Evolutionary conservation across 2,797 vertebrate genomes (phyloP).

Genomic region (Cheirogaleus major): DNA sequence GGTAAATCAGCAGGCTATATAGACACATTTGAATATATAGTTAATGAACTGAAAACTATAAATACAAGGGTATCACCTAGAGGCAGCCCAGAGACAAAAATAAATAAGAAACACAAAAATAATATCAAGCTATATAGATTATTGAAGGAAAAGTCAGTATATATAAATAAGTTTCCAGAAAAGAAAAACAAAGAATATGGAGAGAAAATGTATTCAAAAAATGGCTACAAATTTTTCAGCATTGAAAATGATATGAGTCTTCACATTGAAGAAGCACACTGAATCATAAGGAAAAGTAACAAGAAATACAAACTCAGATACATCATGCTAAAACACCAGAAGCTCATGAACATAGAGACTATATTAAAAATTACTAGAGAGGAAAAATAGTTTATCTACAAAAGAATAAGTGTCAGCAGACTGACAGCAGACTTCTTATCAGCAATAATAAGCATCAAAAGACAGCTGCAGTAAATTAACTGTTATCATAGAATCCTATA

Average conservation of each 20-base stretch:
- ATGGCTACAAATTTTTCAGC: neutral
- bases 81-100: neutral
- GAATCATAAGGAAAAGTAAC: neutral
- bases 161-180: neutral
- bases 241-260: neutral
- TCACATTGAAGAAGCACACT: neutral
- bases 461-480: neutral
- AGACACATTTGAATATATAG: neutral
- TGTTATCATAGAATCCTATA: neutral
- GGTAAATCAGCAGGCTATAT: neutral
- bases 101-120: neutral
- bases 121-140: neutral
- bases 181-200: neutral
- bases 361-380: neutral
- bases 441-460: neutral
- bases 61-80: neutral
- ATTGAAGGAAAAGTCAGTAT: neutral
- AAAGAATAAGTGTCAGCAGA: neutral
- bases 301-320: neutral
- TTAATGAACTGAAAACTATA: neutral
- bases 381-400: constrained; percentile 14
- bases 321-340: neutral
- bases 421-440: neutral
- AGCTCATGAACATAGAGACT: neutral
- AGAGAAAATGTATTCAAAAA: neutral